Percentiles rank a stretch among this genome's conserved stretches.
Conservation (phyloP, 2,797 vertebrate species). For the Natrix natrix region DNA sequence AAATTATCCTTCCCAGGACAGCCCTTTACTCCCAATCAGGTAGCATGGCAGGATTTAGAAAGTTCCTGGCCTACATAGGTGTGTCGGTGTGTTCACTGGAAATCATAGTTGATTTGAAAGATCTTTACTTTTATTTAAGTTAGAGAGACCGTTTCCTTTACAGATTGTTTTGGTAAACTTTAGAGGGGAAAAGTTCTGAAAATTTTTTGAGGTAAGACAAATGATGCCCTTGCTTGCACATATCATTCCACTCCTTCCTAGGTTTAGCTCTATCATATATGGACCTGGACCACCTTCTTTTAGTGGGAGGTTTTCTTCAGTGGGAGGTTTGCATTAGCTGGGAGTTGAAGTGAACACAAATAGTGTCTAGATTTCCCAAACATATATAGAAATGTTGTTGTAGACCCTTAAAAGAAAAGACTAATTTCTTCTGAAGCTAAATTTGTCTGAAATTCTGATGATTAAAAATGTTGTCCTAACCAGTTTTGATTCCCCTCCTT, state of each 20-base stretch:
- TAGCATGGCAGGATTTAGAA: too few species aligned
- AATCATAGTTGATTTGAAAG: not conserved
- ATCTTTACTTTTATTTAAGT: not conserved
- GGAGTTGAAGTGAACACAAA: not conserved
- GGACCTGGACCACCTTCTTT: not conserved
- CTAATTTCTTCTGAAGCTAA: conserved; percentile 16
- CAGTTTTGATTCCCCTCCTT: not conserved
- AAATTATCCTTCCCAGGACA: not conserved
- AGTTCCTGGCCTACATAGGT: not conserved
- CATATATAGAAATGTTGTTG: not conserved
- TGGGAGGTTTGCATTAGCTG: not conserved
- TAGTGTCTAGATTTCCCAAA: not conserved
- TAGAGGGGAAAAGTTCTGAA: conserved; percentile 11
- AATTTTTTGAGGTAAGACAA: conserved; percentile 11
- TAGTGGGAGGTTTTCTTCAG: not conserved
- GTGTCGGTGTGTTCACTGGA: not conserved
- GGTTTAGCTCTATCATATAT: not conserved
- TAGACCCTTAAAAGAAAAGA: not conserved
- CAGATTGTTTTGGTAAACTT: conserved; percentile 18
- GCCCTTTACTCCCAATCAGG: too few species aligned
- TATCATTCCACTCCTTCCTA: not conserved
- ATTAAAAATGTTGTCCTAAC: not conserved
- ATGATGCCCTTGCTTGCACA: not conserved
- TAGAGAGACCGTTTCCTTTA: not conserved
- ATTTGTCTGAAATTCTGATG: not conserved